Conservation (phyloP, 2,888 invertebrate genomes). For the Pomacea canaliculata region DNA sequence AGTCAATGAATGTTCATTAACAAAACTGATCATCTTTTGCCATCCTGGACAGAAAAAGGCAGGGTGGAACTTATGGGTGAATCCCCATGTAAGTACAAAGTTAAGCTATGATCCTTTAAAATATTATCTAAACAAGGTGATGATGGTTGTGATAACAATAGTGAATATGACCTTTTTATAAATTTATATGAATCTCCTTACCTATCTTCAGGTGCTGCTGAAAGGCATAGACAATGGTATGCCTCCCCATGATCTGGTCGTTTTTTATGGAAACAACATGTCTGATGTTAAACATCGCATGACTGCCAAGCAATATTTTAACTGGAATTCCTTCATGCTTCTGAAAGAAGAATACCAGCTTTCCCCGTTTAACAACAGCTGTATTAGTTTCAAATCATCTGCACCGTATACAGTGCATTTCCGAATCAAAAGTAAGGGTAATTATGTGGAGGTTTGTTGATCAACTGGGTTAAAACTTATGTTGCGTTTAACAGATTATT, state of each 20-base stretch:
- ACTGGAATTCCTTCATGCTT: constrained; percentile 15
- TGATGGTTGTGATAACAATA: too few relatives aligned
- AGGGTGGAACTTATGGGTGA: neutral
- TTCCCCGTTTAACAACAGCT: constrained; percentile 64
- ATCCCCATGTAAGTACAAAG: neutral
- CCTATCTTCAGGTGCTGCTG: constrained; percentile 2
- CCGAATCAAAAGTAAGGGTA: constrained; percentile 51
- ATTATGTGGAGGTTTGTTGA: neutral
- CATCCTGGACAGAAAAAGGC: neutral
- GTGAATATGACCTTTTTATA: too few relatives aligned
- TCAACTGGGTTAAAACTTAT: too few relatives aligned
- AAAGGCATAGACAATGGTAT: neutral
- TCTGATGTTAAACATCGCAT: constrained; percentile 37
- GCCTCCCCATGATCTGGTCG: constrained; percentile 8
- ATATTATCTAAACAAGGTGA: too few relatives aligned
- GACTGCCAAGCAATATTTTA: constrained; percentile 6
- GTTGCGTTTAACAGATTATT: too few relatives aligned
- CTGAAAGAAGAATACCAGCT: constrained; percentile 51
- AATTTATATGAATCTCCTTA: too few relatives aligned
- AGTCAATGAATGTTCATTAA: too few relatives aligned
- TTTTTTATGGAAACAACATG: constrained; percentile 44
- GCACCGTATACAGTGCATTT: constrained; percentile 54
- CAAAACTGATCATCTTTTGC: neutral
- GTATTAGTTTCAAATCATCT: constrained; percentile 61
- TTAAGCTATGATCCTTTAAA: too few relatives aligned